Evolutionary conservation across 2,797 vertebrate species (phyloP).

Genomic region (Sandelia bainsii): DNA sequence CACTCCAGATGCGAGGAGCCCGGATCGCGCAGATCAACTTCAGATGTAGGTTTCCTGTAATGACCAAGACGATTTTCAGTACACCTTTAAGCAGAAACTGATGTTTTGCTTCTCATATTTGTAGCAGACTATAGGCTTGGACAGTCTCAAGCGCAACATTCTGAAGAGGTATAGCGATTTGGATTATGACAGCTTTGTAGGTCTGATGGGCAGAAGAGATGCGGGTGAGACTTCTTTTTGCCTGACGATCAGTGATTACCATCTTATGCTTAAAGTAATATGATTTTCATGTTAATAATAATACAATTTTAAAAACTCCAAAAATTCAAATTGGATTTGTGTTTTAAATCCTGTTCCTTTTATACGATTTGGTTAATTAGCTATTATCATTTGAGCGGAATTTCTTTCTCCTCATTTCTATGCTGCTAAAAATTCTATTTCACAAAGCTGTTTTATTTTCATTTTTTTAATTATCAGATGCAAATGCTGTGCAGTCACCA

Average conservation of each 20-base stretch:
- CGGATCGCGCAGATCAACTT: slow-evolving; percentile 70
- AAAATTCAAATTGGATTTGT: not conserved
- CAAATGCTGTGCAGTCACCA: slow-evolving; percentile 72
- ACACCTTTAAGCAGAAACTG: not conserved
- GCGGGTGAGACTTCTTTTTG: slow-evolving; percentile 81
- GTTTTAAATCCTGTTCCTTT: not conserved
- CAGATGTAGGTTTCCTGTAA: slow-evolving; percentile 73
- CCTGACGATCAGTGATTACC: not conserved
- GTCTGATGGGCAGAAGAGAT: slow-evolving; percentile 88
- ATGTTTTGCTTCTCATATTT: slow-evolving; percentile 8
- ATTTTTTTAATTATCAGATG: slow-evolving; percentile 77
- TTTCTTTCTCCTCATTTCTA: not conserved
- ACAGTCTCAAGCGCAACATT: slow-evolving; percentile 81
- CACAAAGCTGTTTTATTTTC: not conserved
- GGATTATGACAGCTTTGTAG: slow-evolving; percentile 91
- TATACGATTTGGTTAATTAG: not conserved
- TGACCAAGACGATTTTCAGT: not conserved
- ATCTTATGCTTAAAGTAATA: not conserved
- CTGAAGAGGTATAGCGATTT: slow-evolving; percentile 87
- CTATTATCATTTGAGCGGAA: not conserved
- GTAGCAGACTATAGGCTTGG: slow-evolving; percentile 77
- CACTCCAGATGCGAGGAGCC: slow-evolving; percentile 85
- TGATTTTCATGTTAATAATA: not conserved
- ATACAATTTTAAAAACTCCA: fast-evolving
- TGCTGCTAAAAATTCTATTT: not conserved